Evolutionary conservation across 2,797 vertebrate genomes (phyloP).

Genomic region (Phyllotis vaccarum): DNA sequence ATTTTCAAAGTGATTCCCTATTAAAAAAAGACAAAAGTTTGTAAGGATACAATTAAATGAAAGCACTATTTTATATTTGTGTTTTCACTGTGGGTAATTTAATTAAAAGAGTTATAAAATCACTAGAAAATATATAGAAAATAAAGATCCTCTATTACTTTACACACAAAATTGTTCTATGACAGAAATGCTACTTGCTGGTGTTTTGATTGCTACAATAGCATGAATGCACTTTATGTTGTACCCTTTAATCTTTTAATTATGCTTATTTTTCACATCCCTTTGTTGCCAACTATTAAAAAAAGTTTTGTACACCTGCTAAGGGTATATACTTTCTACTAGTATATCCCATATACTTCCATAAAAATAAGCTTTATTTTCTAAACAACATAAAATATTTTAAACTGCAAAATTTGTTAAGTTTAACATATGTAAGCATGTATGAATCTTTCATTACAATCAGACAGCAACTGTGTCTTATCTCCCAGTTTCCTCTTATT

Average conservation of each 20-base stretch:
- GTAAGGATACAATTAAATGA: constrained; percentile 56
- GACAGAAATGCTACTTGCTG: constrained; percentile 38
- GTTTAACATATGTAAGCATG: neutral
- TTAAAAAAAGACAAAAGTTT: constrained; percentile 72
- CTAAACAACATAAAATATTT: constrained; percentile 16
- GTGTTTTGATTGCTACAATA: constrained; percentile 50
- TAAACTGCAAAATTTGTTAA: constrained; percentile 27
- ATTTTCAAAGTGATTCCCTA: constrained; percentile 99
- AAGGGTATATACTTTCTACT: neutral
- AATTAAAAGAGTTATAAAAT: constrained; percentile 38
- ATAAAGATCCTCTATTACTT: neutral
- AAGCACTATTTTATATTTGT: constrained; percentile 45
- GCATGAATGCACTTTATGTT: neutral
- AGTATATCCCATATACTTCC: neutral
- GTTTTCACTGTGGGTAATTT: constrained; percentile 44
- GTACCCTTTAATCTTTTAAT: constrained; percentile 38
- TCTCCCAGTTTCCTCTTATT: neutral
- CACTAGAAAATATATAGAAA: constrained; percentile 39
- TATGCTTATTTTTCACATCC: neutral
- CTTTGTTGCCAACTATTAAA: neutral
- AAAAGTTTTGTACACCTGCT: neutral
- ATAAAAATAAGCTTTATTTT: constrained; percentile 10
- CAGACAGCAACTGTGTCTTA: constrained; percentile 1
- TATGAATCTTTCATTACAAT: neutral
- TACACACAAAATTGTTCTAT: neutral